These are phyloP conservation scores for Pammene aurita DNA, from an alignment of 2,888 invertebrate species.

Conservation along the genomic window DNA sequence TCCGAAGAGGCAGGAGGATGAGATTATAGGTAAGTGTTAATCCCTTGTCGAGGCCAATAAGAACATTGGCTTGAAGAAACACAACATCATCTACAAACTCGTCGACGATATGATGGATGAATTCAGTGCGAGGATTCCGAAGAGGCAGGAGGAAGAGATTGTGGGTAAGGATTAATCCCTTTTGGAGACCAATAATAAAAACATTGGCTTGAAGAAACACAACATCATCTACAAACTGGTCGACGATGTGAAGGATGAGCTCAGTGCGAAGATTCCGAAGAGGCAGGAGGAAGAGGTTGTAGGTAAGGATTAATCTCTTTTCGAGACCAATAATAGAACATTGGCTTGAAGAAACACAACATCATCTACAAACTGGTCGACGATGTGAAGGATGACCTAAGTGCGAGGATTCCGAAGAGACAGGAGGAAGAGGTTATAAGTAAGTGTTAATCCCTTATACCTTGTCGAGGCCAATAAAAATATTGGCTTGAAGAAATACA, in stretches of 20 bases:
- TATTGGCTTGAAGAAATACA: constrained; percentile 87
- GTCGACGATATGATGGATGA: too few species aligned
- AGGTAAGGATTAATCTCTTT: constrained; percentile 77
- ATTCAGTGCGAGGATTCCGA: too few species aligned
- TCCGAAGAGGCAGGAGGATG: too few species aligned
- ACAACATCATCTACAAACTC: too few species aligned
- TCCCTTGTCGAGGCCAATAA: too few species aligned
- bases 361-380: constrained; percentile 97
- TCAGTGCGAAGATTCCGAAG: constrained; percentile 88
- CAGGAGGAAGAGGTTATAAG: constrained; percentile 91
- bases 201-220: constrained; percentile 86
- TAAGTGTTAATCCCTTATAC: constrained; percentile 55
- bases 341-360: constrained; percentile 89
- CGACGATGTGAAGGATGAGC: constrained; percentile 92
- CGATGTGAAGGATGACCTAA: constrained; percentile 91
- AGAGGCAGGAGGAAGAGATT: too few species aligned
- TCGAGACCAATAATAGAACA: constrained; percentile 77
- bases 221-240: constrained; percentile 97
- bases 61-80: too few species aligned
- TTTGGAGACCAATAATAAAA: constrained; percentile 79
- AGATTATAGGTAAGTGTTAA: too few species aligned
- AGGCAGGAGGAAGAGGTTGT: constrained; percentile 89
- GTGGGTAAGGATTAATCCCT: too few species aligned
- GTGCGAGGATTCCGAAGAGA: constrained; percentile 86
- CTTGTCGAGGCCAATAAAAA: constrained; percentile 79